Evolutionary conservation across 2,113 vertebrate species (phyloP).

Genomic region (Propithecus coquereli): DNA sequence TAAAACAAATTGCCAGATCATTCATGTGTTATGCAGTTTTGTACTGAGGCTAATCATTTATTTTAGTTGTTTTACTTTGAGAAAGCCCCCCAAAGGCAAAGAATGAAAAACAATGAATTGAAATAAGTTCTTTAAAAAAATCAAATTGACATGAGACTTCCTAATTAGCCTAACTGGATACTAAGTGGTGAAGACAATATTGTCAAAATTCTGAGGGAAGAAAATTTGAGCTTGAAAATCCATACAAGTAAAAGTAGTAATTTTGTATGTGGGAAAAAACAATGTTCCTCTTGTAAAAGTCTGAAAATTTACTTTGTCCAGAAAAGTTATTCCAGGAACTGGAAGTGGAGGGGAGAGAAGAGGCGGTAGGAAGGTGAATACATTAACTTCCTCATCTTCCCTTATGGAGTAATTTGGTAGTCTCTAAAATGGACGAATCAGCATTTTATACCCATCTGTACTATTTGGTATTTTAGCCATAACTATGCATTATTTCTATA

Average conservation of each 20-base stretch:
- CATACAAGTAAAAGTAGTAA: not conserved
- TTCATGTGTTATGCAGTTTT: not conserved
- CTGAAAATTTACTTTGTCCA: not conserved
- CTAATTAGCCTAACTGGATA: not conserved
- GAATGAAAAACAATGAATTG: not conserved
- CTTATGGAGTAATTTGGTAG: rapidly evolving
- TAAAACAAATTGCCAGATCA: not conserved
- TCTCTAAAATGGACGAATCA: too few relatives aligned
- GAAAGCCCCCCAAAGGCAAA: not conserved
- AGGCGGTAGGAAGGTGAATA: too few relatives aligned
- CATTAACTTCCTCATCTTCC: not conserved
- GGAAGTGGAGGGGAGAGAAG: rapidly evolving
- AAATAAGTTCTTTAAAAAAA: not conserved
- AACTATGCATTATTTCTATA: not conserved
- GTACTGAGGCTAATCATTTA: not conserved
- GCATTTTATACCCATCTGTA: not conserved
- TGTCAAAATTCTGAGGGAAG: not conserved
- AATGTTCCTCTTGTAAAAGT: not conserved
- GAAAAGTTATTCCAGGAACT: not conserved
- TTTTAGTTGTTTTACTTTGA: not conserved
- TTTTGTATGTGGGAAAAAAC: not conserved
- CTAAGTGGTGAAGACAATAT: not conserved
- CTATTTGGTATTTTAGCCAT: not conserved
- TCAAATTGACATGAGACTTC: not conserved
- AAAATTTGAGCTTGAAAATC: not conserved